Base-by-base conservation (phyloP, 2,797 vertebrate species). In the Hippopotamyrus pictus region DNA sequence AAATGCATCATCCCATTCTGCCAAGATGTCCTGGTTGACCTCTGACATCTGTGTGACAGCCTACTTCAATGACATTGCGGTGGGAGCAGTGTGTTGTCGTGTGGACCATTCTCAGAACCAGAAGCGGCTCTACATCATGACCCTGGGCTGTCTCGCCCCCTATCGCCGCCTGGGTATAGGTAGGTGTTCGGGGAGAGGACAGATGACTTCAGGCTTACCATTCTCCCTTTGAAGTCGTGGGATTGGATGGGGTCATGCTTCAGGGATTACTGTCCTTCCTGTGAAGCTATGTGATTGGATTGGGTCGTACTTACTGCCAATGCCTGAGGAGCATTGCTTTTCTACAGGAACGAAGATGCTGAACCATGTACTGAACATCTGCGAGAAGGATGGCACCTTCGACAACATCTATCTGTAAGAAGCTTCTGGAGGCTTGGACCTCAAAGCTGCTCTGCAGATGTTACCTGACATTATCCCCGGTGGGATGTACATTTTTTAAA, bases 401-500 rank as follows among this genome's bases (percentile, higher is more conserved):
- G 99, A 99, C 97, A 99, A 99, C 96, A 99, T 99, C 96, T 99
- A 99, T 97, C 97, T 99, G 98, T 99, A 94, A 99, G 99, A 94
- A 41, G 7, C 19, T 65, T 86, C 11, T 76, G 46, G 33, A 51
- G 12, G 22, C 46, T 25, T 86, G 48, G 51, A 86, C 22, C 29
- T 54, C 50, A 85, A 53, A 53, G 22, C 17, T 33, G 11, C 6
- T 84, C 46, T 84, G 82, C 46, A 84, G 41, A 48, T 84, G 44
- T 83, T 83, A 83, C 19, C 17, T 83, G 37, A 48, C 17, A 46
- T 83, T 83, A 44, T 7, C n/a, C 17, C 79, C 19, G 7, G 37
- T 50, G n/a, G 41, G n/a, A 84, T 50, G 44, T 12, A 22, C n/a
- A 48, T 44, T 29, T 48, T 51, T 84, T 84, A 44, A 79, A 79